Evolutionary conservation across 1,140 invertebrate genomes (phyloP).

Genomic region (Acromyrmex echinatior): DNA sequence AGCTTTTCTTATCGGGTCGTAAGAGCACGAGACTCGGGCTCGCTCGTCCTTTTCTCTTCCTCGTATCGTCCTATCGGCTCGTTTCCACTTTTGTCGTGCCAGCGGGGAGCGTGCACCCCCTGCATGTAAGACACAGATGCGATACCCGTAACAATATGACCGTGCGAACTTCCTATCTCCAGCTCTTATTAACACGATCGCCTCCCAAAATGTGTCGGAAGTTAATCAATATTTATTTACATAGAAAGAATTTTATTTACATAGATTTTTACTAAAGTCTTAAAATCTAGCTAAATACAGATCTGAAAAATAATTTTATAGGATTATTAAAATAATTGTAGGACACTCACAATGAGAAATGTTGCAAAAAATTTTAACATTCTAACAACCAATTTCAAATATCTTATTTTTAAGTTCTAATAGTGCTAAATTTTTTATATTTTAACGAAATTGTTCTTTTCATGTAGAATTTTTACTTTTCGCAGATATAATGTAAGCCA

Average conservation of each 20-base stretch:
- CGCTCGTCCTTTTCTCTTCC: slow-evolving; percentile 62
- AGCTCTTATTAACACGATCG: slow-evolving; percentile 48
- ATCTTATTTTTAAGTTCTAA: too few relatives aligned
- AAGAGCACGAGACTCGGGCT: slow-evolving; percentile 61
- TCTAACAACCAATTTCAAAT: too few relatives aligned
- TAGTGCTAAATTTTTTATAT: too few relatives aligned
- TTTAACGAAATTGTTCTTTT: too few relatives aligned
- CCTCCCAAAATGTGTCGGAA: not conserved
- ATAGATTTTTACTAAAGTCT: too few relatives aligned
- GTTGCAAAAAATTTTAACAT: too few relatives aligned
- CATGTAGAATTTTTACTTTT: not conserved
- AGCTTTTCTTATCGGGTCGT: slow-evolving; percentile 72
- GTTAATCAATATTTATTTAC: slow-evolving; percentile 4
- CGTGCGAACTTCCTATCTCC: slow-evolving; percentile 48
- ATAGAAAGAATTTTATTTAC: too few relatives aligned
- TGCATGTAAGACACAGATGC: slow-evolving; percentile 53
- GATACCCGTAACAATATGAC: slow-evolving; percentile 65
- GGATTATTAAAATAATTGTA: too few relatives aligned
- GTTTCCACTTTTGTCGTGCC: slow-evolving; percentile 73
- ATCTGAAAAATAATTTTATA: too few relatives aligned
- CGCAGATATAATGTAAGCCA: not conserved
- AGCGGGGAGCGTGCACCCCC: slow-evolving; percentile 34
- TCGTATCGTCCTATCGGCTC: slow-evolving; percentile 67
- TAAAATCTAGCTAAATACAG: too few relatives aligned
- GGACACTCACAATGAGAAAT: too few relatives aligned